Evolutionary conservation across 2,113 vertebrate genomes (phyloP), one percentile per base, ranked within the genome.

Genomic region (Geococcyx californianus): DNA sequence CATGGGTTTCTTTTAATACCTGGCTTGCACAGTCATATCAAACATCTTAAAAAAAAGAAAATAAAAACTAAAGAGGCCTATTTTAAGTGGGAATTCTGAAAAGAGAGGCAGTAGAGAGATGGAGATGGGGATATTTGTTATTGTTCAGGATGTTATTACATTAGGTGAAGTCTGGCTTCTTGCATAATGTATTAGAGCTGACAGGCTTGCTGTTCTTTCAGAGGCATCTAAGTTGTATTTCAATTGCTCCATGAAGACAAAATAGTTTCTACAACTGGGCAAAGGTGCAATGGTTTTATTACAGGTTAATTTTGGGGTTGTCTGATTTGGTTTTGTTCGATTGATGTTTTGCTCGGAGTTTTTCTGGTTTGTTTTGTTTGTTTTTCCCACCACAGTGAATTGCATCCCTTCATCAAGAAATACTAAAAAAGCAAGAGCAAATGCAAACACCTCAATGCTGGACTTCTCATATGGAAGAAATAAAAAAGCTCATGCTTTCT

Each of bases 161-260:
- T 90, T 73, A 67, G 67, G 29, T 62, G n/a, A 92, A 91, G 81
- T 66, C 89, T 94, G 91, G 54, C 62, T 77, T 94, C 63, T 67
- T 73, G 78, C 55, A 51, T 63, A 67, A 80, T 25, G 38, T 63
- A 54, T 60, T 89, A 36, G 44, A 94, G 19, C 62, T 94, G 84
- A 66, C 77, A 79, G 69, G 49, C 40, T 84, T 86, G 59, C 49
- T 84, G 54, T 68, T 94, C 62, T 42, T 60, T 40, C 1, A 5
- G 55, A 51, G 42, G 54, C 49, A 78, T 82, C 74, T 56, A 10
- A 68, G 72, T 38, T 72, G 21, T 49, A 7, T 81, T 87, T 79
- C 60, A 40, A 0, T 73, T 90, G 70, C 23, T 51, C 58, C 6
- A 5, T 45, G 47, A 60, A 66, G 54, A n/a, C 7, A 10, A 60